Percentiles rank a stretch among this genome's conserved stretches.
phyloP scores from a whole-genome alignment of 2,888 invertebrate genomes.

The Rhodophaea formosa region DNA sequence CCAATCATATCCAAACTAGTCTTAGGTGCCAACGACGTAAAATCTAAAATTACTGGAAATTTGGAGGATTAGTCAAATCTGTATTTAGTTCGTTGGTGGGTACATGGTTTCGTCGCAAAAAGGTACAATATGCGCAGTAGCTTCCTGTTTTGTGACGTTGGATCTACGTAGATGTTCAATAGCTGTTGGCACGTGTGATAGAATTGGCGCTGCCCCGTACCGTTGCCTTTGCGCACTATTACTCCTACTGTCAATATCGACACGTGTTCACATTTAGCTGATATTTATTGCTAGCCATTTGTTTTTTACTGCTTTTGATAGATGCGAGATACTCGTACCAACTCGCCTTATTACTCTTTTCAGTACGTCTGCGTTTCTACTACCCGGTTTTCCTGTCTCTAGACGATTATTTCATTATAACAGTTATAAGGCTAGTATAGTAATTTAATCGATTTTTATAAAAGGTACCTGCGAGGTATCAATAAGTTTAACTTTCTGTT shows the following conservation, averaged over 20 bases:
- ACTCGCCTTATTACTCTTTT: not conserved
- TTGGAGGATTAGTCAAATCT: constrained; percentile 53
- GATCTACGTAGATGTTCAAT: constrained; percentile 40
- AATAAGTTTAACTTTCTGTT: too few relatives aligned
- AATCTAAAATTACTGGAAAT: constrained; percentile 66
- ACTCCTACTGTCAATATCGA: constrained; percentile 49
- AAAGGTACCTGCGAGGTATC: too few relatives aligned
- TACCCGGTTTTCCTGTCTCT: too few relatives aligned
- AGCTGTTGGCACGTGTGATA: constrained; percentile 61
- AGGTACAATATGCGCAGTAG: constrained; percentile 65
- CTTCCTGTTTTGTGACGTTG: constrained; percentile 40
- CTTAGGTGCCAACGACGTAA: constrained; percentile 67
- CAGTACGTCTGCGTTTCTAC: not conserved
- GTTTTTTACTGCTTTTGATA: not conserved
- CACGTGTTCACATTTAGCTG: constrained; percentile 42
- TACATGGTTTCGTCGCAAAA: constrained; percentile 43
- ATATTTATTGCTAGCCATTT: constrained; percentile 22
- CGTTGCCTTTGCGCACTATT: constrained; percentile 43
- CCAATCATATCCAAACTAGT: constrained; percentile 39
- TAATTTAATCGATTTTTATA: too few relatives aligned
- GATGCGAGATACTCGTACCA: not conserved
- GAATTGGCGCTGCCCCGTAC: constrained; percentile 46
- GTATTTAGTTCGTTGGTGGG: constrained; percentile 45
- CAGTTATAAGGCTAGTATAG: too few relatives aligned
- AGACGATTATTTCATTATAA: too few relatives aligned